phyloP scores from a whole-genome alignment of 1,140 invertebrate species.

The Arctopsyche grandis region DNA sequence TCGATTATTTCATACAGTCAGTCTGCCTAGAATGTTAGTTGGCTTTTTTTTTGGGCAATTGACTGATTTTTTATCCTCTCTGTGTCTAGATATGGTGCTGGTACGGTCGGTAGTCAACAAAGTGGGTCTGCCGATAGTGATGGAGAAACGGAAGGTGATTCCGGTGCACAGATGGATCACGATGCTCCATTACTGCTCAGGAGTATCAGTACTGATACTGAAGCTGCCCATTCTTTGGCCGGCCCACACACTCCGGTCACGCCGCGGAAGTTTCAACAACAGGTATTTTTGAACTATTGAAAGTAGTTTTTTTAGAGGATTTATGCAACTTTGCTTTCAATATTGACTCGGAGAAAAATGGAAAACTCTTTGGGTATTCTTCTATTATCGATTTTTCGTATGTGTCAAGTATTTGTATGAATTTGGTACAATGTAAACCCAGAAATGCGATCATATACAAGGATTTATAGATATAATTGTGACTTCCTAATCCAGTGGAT shows the following conservation, averaged over 20 bases:
- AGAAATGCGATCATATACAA: too few species aligned
- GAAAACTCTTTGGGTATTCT: too few species aligned
- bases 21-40: slow-evolving; percentile 57
- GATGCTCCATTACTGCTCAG: slow-evolving; percentile 57
- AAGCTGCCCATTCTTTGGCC: slow-evolving; percentile 47
- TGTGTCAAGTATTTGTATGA: too few species aligned
- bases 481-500: too few species aligned
- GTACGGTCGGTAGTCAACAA: slow-evolving; percentile 56
- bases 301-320: too few species aligned
- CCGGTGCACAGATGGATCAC: slow-evolving; percentile 55
- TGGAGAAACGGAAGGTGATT: slow-evolving; percentile 60
- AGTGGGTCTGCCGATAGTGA: slow-evolving; percentile 64
- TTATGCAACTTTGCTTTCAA: too few species aligned
- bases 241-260: slow-evolving; percentile 61
- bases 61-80: neutral
- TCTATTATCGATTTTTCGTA: too few species aligned
- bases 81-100: slow-evolving; percentile 59
- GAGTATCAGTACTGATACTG: slow-evolving; percentile 64
- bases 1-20: slow-evolving; percentile 88
- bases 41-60: neutral
- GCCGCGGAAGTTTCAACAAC: slow-evolving; percentile 62
- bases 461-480: too few species aligned
- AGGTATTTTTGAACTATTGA: slow-evolving; percentile 56
- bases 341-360: too few species aligned
- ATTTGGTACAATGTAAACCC: too few species aligned